These are phyloP conservation scores for Amblyteles armatorius DNA, from an alignment of 2,888 invertebrate species.

Conservation along the genomic window DNA sequence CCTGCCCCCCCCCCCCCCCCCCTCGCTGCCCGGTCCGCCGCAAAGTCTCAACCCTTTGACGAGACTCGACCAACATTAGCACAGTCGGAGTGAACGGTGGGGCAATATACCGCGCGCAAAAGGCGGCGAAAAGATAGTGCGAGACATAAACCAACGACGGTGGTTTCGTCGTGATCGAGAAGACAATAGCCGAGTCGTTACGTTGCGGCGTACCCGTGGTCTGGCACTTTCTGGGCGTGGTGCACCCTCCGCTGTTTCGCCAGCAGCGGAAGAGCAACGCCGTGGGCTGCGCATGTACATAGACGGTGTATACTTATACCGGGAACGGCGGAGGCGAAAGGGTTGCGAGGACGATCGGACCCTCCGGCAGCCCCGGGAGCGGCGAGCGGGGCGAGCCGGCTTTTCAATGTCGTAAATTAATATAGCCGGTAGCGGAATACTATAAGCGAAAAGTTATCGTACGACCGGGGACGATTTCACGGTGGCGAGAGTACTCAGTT, in stretches of 20 bases:
- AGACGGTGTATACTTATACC: slow-evolving; percentile 20
- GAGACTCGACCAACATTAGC: slow-evolving; percentile 2
- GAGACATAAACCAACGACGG: slow-evolving; percentile 15
- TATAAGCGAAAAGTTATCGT: slow-evolving; percentile 52
- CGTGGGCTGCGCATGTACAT: background rate
- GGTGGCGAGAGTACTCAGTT: slow-evolving; percentile 38
- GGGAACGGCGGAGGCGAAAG: slow-evolving; percentile 48
- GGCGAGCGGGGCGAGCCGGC: slow-evolving; percentile 6
- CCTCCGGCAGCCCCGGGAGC: slow-evolving; percentile 18
- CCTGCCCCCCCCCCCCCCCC: slow-evolving; percentile 21
- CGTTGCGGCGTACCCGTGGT: slow-evolving; percentile 72
- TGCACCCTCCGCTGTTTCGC: slow-evolving; percentile 43
- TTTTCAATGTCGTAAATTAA: slow-evolving; percentile 66
- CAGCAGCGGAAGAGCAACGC: slow-evolving; percentile 3
- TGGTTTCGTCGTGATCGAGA: slow-evolving; percentile 70
- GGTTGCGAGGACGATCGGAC: slow-evolving; percentile 44
- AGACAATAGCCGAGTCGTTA: slow-evolving; percentile 75
- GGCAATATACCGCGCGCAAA: background rate
- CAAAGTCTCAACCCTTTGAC: slow-evolving; percentile 14
- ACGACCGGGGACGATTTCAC: slow-evolving; percentile 57
- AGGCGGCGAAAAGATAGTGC: background rate
- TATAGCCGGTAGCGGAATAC: slow-evolving; percentile 59
- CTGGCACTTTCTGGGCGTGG: slow-evolving; percentile 54
- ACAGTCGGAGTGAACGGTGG: slow-evolving; percentile 1
- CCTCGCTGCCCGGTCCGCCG: background rate